A percentile compares a stretch with the other conserved stretches of the same genome.
phyloP scores from a whole-genome alignment of 2,113 vertebrate genomes.

The Tapirus terrestris region DNA sequence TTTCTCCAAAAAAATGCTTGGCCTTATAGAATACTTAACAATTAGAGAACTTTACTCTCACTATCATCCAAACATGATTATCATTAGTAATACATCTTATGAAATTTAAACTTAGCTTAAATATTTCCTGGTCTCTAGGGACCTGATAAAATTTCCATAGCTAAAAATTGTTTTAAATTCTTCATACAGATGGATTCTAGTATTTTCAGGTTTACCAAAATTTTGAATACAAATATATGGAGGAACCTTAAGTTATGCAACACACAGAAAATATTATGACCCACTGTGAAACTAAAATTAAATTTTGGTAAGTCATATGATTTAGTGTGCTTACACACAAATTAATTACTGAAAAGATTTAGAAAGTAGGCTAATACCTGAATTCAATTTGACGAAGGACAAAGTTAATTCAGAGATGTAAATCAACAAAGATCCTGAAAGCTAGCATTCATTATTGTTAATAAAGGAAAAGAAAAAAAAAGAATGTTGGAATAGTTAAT shows the following conservation, averaged over 20 bases:
- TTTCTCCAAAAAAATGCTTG: not conserved
- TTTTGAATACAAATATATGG: not conserved
- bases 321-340: not conserved
- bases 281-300: not conserved
- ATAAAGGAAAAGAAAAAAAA: not conserved
- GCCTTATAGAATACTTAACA: not conserved
- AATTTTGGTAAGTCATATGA: not conserved
- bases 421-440: not conserved
- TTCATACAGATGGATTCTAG: not conserved
- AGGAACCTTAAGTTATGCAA: not conserved
- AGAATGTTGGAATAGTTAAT: not conserved
- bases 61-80: not conserved
- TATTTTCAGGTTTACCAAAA: not conserved
- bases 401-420: not conserved
- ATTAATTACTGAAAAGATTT: not conserved
- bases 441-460: not conserved
- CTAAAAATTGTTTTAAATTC: not conserved
- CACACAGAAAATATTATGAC: not conserved
- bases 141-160: not conserved
- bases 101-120: not conserved
- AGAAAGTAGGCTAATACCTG: not conserved
- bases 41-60: not conserved
- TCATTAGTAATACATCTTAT: not conserved
- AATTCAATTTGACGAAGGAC: not conserved
- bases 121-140: not conserved